phyloP scores from a whole-genome alignment of 2,888 invertebrate species.

The Furcula furcula region DNA sequence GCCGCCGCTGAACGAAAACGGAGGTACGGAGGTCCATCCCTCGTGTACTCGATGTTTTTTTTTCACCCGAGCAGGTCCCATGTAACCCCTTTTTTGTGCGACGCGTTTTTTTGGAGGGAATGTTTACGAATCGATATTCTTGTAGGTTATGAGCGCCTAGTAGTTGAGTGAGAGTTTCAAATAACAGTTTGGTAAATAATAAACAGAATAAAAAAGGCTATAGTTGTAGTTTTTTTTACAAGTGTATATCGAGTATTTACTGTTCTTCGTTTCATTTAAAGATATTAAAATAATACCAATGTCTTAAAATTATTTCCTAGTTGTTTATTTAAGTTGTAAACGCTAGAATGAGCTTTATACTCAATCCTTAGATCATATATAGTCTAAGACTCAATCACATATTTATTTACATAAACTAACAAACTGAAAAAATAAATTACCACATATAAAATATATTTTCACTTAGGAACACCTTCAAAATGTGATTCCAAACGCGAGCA shows the following conservation, averaged over 20 bases:
- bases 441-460: not conserved
- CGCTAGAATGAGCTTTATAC: too few relatives aligned
- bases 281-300: too few relatives aligned
- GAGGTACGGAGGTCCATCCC: constrained; percentile 79
- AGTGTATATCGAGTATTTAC: too few relatives aligned
- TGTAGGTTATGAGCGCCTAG: constrained; percentile 66
- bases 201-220: constrained; percentile 12
- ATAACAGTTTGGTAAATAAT: constrained; percentile 36
- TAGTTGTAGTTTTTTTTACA: not conserved
- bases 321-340: too few relatives aligned
- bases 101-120: constrained; percentile 72
- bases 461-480: not conserved
- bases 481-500: not conserved
- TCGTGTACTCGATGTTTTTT: constrained; percentile 71
- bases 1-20: constrained; percentile 65
- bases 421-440: too few relatives aligned
- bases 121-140: constrained; percentile 62
- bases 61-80: constrained; percentile 64
- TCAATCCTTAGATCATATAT: too few relatives aligned
- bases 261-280: too few relatives aligned
- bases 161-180: constrained; percentile 33
- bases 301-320: too few relatives aligned
- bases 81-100: constrained; percentile 72
- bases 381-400: too few relatives aligned
- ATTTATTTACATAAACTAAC: too few relatives aligned